Conservation (phyloP, 2,888 invertebrate species). For the Crossocerus cetratus region DNA sequence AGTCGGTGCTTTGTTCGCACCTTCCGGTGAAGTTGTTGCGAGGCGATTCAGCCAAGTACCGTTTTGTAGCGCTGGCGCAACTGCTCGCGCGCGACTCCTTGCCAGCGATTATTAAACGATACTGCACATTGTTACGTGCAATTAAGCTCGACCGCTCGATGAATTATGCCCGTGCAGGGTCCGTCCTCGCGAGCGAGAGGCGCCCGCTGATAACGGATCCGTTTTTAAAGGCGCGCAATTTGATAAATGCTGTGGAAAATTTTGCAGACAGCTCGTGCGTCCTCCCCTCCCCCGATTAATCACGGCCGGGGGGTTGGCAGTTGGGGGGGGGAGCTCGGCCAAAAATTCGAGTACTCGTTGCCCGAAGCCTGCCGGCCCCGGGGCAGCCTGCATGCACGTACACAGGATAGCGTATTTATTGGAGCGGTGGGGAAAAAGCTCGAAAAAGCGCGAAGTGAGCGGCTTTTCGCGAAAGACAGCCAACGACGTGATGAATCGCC, state of each 20-base stretch:
- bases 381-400: too few species aligned
- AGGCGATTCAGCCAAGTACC: not conserved
- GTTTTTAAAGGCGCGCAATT: constrained; percentile 44
- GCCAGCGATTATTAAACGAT: constrained; percentile 27
- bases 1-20: too few species aligned
- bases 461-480: constrained; percentile 30
- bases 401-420: too few species aligned
- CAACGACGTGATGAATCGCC: constrained; percentile 47
- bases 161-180: constrained; percentile 31
- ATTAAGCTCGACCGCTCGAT: constrained; percentile 36
- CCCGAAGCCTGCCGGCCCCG: too few species aligned
- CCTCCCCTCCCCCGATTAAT: constrained; percentile 36
- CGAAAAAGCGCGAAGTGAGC: not conserved
- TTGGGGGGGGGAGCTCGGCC: too few species aligned
- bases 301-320: constrained; percentile 7
- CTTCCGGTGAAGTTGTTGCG: too few species aligned
- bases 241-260: constrained; percentile 47
- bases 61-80: not conserved
- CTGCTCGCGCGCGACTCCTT: not conserved
- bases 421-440: not conserved
- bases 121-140: constrained; percentile 40
- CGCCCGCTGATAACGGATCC: constrained; percentile 34
- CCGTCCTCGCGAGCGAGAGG: constrained; percentile 13
- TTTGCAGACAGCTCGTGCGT: constrained; percentile 31
- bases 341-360: too few species aligned